A percentile compares a stretch with the other conserved stretches of the same genome.
Evolutionary conservation across 2,888 invertebrate species (phyloP).

Genomic region (Crematogaster levior): DNA sequence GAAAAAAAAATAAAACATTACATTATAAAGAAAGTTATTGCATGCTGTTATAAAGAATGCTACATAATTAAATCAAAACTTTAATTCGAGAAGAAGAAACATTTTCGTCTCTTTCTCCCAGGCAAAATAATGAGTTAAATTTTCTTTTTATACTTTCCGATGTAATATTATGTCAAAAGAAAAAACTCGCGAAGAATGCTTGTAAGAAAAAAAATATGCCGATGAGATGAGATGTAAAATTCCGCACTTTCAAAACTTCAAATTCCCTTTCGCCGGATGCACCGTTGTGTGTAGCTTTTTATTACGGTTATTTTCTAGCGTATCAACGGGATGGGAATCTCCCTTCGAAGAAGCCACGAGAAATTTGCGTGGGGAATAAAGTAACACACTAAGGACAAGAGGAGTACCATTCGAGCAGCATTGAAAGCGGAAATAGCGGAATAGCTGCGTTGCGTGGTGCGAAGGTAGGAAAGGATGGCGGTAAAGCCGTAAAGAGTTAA

Average conservation of each 20-base stretch:
- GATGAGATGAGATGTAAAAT: not conserved
- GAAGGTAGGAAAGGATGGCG: not conserved
- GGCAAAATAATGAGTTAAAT: not conserved
- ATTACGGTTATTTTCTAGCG: conserved; percentile 20
- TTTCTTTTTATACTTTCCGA: too few relatives aligned
- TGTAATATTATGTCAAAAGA: not conserved
- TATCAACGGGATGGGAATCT: not conserved
- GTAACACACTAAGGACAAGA: not conserved
- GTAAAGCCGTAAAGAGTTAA: conserved; percentile 27
- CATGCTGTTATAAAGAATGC: not conserved
- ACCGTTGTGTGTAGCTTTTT: not conserved
- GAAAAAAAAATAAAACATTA: not conserved
- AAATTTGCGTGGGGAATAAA: conserved; percentile 12
- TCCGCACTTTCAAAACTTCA: not conserved
- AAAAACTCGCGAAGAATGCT: not conserved
- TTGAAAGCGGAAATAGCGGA: conserved; percentile 1
- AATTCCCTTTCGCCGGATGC: not conserved
- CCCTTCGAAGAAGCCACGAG: conserved; percentile 7
- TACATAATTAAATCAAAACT: not conserved
- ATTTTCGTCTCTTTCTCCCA: not conserved
- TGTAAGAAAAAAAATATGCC: not conserved
- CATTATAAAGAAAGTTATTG: not conserved
- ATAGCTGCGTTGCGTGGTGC: not conserved
- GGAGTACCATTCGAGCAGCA: conserved; percentile 1
- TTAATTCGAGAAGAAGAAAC: not conserved